Evolutionary conservation across 2,113 vertebrate species (phyloP), one percentile per base, ranked within the genome.

Genomic region (Tinamus guttatus): DNA sequence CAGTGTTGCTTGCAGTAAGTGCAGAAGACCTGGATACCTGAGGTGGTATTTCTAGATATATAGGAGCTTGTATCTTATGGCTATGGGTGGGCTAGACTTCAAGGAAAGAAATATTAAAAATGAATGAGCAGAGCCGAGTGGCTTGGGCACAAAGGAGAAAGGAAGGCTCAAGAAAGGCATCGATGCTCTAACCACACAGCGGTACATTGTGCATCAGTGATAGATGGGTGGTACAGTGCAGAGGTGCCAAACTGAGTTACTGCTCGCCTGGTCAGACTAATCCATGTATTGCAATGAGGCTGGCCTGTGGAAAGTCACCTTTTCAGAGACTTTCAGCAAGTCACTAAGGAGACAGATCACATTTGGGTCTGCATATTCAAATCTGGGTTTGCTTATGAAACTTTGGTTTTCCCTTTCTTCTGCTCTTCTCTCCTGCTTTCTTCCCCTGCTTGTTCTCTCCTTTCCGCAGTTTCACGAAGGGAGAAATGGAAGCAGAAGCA

Each of bases 131-230:
- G 85, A 77, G 65, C 43, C 87, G 83, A 96, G 93, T 89, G 87
- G 87, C 94, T 96, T 87, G 85, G 76, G 93, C 47, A 84, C 41
- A 81, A 47, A 28, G 56, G 85, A 68, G 86, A 80, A 63, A 89
- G 81, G 84, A 92, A 97, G 91, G 74, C 81, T 96, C 97, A 96
- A 97, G 97, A 97, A 96, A 97, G 94, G 88, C 87, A 90, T 95
- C 87, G 97, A 97, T 94, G 93, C 97, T 97, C 95, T 96, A 97
- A 97, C 97, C 97, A 96, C 85, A 97, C 95, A 97, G 93, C 96
- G 97, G 93, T 95, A 94, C 77, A 41, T 41, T 76, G 87, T 85
- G 85, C 93, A 97, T 97, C 88, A 97, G 96, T 97, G 96, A 97
- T 97, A 95, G 92, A 97, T 97, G 95, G 85, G 76, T 86, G 90